Evolutionary conservation across 2,888 invertebrate genomes (phyloP).

Genomic region (Cataglyphis altisquamis): DNA sequence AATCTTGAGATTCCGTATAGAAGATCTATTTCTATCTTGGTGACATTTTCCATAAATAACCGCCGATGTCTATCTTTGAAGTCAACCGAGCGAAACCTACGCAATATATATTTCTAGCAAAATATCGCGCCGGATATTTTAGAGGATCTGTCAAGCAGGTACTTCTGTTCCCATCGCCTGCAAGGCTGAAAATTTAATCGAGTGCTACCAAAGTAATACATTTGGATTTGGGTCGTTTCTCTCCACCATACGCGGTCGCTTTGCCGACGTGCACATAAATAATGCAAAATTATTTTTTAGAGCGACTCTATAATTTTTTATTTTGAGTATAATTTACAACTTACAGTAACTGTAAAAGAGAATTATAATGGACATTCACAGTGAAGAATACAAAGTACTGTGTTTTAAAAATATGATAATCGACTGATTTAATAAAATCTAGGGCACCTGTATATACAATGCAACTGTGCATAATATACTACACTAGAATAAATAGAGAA

Average conservation of each 20-base stretch:
- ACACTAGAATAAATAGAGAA: constrained; percentile 16
- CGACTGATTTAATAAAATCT: constrained; percentile 20
- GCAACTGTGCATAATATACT: neutral
- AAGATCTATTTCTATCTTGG: constrained; percentile 48
- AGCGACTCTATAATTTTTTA: neutral
- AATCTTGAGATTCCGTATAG: constrained; percentile 29
- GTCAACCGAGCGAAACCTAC: constrained; percentile 28
- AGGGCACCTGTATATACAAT: neutral
- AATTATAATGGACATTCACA: neutral
- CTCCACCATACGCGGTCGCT: neutral
- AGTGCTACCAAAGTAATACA: constrained; percentile 36
- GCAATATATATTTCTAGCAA: constrained; percentile 40
- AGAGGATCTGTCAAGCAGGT: constrained; percentile 45
- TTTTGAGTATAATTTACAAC: constrained; percentile 19
- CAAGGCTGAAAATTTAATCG: constrained; percentile 48
- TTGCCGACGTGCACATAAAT: constrained; percentile 27
- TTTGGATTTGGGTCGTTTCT: constrained; percentile 42
- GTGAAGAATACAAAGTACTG: neutral
- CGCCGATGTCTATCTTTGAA: constrained; percentile 54
- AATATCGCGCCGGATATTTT: constrained; percentile 46
- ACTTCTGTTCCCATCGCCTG: constrained; percentile 43
- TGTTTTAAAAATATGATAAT: constrained; percentile 31
- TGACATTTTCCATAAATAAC: constrained; percentile 54
- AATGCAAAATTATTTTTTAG: constrained; percentile 25
- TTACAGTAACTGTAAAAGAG: neutral